Evolutionary conservation across 2,113 vertebrate genomes (phyloP).

Genomic region (Monarcha castaneiventris): DNA sequence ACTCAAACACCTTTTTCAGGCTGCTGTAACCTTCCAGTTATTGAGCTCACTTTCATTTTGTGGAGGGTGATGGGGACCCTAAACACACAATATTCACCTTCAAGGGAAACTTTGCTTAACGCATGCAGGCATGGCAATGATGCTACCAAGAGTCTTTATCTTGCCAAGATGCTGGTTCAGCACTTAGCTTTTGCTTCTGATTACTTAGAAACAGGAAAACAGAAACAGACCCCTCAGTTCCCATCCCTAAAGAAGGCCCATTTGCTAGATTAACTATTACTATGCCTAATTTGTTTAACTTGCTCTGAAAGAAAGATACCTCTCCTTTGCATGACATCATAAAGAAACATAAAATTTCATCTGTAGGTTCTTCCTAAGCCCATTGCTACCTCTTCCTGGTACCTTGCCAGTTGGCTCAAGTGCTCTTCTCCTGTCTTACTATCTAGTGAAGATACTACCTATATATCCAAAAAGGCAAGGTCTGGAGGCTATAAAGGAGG

Average conservation of each 20-base stretch:
- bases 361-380: neutral
- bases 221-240: accelerated
- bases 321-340: neutral
- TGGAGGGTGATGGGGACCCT: neutral
- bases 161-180: neutral
- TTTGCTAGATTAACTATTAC: neutral
- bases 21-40: neutral
- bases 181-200: neutral
- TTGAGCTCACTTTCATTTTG: neutral
- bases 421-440: neutral
- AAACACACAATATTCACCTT: neutral
- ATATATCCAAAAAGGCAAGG: neutral
- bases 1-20: neutral
- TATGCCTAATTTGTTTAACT: neutral
- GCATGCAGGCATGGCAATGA: neutral
- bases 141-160: neutral
- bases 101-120: neutral
- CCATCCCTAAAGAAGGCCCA: neutral
- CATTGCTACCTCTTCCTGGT: neutral
- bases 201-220: neutral
- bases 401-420: neutral
- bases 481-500: neutral
- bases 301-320: neutral
- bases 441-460: neutral
- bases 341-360: neutral